Evolutionary conservation across 2,797 vertebrate genomes (phyloP).

Genomic region (Lepus townsendii): DNA sequence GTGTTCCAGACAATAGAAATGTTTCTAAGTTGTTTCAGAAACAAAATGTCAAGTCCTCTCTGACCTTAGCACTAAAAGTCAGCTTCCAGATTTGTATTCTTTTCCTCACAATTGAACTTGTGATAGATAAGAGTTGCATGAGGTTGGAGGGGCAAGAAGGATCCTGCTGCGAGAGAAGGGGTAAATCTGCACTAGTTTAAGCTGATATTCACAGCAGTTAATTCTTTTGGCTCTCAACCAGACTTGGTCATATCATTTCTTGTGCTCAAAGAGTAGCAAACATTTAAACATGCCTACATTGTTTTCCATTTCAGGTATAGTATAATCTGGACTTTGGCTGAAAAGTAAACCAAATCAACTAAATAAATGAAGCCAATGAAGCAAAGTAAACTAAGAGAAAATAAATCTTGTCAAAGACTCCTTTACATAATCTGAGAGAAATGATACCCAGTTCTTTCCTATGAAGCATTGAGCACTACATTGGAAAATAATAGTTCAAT

Average conservation of each 20-base stretch:
- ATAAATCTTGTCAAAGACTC: neutral
- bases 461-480: neutral
- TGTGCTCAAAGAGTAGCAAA: constrained; percentile 29
- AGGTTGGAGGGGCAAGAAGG: neutral
- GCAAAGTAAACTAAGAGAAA: neutral
- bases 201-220: neutral
- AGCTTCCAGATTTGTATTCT: neutral
- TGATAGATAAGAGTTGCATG: neutral
- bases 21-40: constrained; percentile 56
- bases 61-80: neutral
- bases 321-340: neutral
- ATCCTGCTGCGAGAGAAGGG: neutral
- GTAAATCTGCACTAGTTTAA: neutral
- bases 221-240: neutral
- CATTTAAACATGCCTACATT: neutral
- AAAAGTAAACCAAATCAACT: constrained; percentile 19
- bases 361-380: constrained; percentile 5
- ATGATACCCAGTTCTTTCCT: neutral
- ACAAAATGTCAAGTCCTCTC: neutral
- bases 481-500: neutral
- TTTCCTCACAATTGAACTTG: neutral
- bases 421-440: neutral
- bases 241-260: neutral
- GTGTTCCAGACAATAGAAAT: constrained; percentile 67
- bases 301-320: neutral